Evolutionary conservation across 2,888 invertebrate species (phyloP).

Genomic region (Oscheius sp.): DNA sequence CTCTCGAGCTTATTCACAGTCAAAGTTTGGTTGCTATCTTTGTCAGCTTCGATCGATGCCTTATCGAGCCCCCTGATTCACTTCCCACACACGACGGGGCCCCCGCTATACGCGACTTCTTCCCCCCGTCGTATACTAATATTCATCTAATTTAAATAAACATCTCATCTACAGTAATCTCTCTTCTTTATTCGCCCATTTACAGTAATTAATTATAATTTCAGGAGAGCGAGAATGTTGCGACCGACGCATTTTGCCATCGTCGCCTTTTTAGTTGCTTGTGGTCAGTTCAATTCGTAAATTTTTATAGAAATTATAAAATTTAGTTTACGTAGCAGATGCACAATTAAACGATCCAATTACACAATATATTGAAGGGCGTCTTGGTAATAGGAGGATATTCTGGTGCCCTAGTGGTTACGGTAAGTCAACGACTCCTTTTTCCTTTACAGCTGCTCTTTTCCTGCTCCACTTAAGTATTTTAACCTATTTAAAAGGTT

Average conservation of each 20-base stretch:
- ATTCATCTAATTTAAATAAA: neutral
- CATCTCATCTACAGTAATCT: too few relatives aligned
- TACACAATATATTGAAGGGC: conserved; percentile 72
- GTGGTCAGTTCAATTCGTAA: neutral
- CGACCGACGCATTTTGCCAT: conserved; percentile 30
- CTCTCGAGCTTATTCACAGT: too few relatives aligned
- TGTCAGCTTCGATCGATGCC: conserved; percentile 35
- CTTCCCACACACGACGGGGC: conserved; percentile 33
- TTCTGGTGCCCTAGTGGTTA: conserved; percentile 74
- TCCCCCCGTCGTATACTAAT: too few relatives aligned
- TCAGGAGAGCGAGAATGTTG: neutral
- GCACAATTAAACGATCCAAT: conserved; percentile 72
- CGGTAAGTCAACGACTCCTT: conserved; percentile 48
- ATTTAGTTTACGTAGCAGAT: conserved; percentile 61
- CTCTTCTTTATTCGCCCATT: neutral
- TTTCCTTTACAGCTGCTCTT: too few relatives aligned
- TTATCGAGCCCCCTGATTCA: conserved; percentile 36
- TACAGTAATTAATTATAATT: neutral
- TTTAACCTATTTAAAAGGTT: too few relatives aligned
- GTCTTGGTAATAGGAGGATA: conserved; percentile 72
- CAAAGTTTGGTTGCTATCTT: conserved; percentile 17
- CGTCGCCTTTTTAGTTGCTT: conserved; percentile 17
- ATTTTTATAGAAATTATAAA: neutral
- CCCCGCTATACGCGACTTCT: conserved; percentile 10
- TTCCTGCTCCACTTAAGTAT: too few relatives aligned